Base-by-base conservation (phyloP, 1,140 invertebrate species). In the Argopecten irradians region DNA sequence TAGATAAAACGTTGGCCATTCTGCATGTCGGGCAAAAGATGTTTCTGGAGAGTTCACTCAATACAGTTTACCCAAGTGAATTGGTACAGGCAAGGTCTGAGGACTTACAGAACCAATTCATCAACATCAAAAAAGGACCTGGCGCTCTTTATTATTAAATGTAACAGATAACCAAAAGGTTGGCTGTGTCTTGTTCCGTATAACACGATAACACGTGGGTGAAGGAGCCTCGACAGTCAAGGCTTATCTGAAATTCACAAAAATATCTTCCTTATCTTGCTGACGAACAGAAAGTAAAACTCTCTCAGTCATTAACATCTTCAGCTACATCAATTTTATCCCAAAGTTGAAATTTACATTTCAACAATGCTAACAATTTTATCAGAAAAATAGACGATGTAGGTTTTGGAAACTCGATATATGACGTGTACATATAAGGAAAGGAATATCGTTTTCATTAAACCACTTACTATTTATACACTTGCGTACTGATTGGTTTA, bases 201-300 rank as follows among this genome's bases (percentile, higher is more conserved):
- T 28, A 28, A 0, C 55, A 11, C 1, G 55, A 71, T 71, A 71
- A 71, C 55, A 28, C 55, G 1, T 71, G 55, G 55, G 28, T 3
- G 55, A 71, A 71, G 1, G 55, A n/a, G 55, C 1, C 1, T 1
- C 22, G 55, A 11, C 22, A 71, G 22, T n/a, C 55, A 71, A 71
- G 7, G 55, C 55, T 71, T 71, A 71, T 71, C 55, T 71, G 22
- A n/a, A 28, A 0, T 71, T 71, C 16, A 7, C 55, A 28, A 71
- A 71, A 71, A 71, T 71, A 28, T n/a, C 5, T 28, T 71, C 28
- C 22, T 71, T 71, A 71, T 71, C 55, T 71, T 28, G 22, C 8
- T 28, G 55, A 71, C n/a, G 55, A 71, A n/a, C 55, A 28, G 55
- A 71, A 71, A 71, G 55, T 71, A 71, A 71, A 71, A 71, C 55